phyloP scores from a whole-genome alignment of 2,113 vertebrate genomes.

The Megalops atlanticus region DNA sequence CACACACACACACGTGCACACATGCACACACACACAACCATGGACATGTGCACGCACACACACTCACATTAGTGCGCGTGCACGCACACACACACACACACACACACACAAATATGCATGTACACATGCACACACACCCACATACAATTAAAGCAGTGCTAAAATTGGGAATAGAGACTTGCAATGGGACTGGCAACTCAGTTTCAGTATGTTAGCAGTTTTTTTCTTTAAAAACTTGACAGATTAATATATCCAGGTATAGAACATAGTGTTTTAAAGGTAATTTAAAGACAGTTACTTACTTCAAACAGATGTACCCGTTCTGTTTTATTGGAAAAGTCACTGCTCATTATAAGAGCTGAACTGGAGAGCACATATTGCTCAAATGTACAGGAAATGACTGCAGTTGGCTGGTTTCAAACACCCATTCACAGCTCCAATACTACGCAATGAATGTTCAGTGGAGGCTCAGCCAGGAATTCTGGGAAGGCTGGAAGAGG shows the following conservation, averaged over 20 bases:
- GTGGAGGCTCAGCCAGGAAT: not conserved
- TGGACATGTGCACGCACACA: not conserved
- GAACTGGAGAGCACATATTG: not conserved
- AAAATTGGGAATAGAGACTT: not conserved
- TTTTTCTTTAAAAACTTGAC: too few species aligned
- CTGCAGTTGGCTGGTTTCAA: not conserved
- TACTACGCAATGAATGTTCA: not conserved
- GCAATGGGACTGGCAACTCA: not conserved
- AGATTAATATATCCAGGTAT: too few species aligned
- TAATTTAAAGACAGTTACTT: not conserved
- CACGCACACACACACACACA: too few species aligned
- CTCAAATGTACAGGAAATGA: not conserved
- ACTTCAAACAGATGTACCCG: not conserved
- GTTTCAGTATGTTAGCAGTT: not conserved
- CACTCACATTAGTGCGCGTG: too few species aligned
- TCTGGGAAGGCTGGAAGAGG: not conserved
- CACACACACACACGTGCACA: slow-evolving; percentile 15
- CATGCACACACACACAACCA: slow-evolving; percentile 7
- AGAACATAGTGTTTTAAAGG: too few species aligned
- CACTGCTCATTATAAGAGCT: not conserved
- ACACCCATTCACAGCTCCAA: not conserved
- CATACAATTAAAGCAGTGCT: not conserved
- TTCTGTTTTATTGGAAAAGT: not conserved
- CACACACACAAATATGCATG: slow-evolving; percentile 4
- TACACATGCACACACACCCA: not conserved